Evolutionary conservation across 2,113 vertebrate species (phyloP).

Genomic region (Nestor notabilis): DNA sequence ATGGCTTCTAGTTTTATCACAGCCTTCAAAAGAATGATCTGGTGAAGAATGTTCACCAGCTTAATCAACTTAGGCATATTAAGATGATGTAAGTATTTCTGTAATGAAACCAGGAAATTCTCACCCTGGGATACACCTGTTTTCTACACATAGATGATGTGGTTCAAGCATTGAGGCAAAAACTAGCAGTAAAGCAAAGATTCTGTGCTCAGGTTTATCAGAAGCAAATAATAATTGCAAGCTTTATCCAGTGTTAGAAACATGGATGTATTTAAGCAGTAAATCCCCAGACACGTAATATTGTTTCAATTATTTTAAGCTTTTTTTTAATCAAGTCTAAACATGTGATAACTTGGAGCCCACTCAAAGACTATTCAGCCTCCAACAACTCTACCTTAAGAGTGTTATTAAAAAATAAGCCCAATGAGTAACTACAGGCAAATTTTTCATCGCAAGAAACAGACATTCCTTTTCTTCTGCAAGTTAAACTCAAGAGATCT

Average conservation of each 20-base stretch:
- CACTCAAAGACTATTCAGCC: neutral
- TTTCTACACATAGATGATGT: slow-evolving; percentile 13
- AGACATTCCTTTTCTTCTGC: neutral
- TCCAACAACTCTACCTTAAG: neutral
- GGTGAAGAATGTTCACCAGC: neutral
- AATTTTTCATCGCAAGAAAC: neutral
- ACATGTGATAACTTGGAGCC: neutral
- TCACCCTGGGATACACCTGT: slow-evolving; percentile 14
- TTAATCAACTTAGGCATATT: neutral
- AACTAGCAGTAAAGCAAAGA: slow-evolving; percentile 37
- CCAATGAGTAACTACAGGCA: neutral
- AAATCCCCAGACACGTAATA: neutral
- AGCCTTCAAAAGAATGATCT: neutral
- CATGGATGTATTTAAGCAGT: neutral
- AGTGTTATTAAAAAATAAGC: neutral
- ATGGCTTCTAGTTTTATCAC: neutral
- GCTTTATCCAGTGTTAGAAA: neutral
- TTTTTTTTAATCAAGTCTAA: neutral
- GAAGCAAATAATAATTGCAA: slow-evolving; percentile 17
- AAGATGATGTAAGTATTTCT: neutral
- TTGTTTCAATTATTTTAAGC: neutral
- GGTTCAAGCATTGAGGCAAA: slow-evolving; percentile 40
- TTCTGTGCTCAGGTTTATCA: slow-evolving; percentile 26
- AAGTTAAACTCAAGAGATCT: slow-evolving; percentile 1
- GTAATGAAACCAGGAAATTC: neutral